A percentile compares a stretch with the other conserved stretches of the same genome.
phyloP scores from a whole-genome alignment of 2,113 vertebrate genomes.

The Dicaeum eximium region DNA sequence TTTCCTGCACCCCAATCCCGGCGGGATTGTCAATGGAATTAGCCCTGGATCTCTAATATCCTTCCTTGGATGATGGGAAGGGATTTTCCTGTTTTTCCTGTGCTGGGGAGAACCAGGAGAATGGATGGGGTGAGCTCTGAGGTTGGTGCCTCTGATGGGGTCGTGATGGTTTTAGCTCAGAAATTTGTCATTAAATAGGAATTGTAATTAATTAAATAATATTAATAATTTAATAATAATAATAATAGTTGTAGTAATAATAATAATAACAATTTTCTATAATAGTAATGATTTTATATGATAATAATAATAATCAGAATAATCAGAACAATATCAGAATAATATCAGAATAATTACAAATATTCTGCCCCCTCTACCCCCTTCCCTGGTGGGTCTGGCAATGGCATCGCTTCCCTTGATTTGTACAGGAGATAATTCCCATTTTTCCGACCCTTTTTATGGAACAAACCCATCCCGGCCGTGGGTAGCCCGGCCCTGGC shows the following conservation, averaged over 20 bases:
- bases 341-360: neutral
- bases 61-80: neutral
- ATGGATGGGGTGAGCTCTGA: rapidly evolving
- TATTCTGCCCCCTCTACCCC: rapidly evolving
- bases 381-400: neutral
- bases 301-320: no score
- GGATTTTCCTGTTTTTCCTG: neutral
- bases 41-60: no score
- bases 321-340: no score
- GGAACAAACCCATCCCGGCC: rapidly evolving
- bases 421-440: neutral
- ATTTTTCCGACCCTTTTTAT: neutral
- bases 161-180: rapidly evolving
- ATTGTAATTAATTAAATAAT: no score
- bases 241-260: no score
- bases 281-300: no score
- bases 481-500: rapidly evolving
- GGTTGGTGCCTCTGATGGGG: neutral
- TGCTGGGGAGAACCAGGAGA: rapidly evolving
- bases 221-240: no score
- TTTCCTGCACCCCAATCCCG: rapidly evolving
- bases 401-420: rapidly evolving
- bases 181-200: rapidly evolving
- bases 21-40: neutral
- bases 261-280: no score